Evolutionary conservation across 1,140 invertebrate genomes (phyloP), one percentile per base, ranked within the genome.

Genomic region (Zaprionus ornatus): DNA sequence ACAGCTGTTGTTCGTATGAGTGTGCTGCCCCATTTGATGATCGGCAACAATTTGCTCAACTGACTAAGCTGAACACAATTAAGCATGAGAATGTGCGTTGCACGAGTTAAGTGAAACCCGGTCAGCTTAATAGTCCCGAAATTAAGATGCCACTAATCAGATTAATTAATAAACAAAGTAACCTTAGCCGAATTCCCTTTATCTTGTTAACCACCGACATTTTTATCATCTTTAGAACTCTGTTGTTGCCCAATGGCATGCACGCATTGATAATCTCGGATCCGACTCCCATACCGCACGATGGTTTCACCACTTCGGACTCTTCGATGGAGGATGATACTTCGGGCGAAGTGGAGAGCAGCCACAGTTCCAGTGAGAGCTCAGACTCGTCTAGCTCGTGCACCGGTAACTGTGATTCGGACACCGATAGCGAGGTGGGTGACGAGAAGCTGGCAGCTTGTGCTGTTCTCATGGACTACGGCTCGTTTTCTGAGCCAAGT

Each of bases 191-290:
- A 4, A 37, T 15, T 9, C 10, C 9, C 45, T 21, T 50, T 7
- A 45, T n/a, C n/a, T 45, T 45, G n/a, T 7, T 45, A 7, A 45
- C n/a, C n/a, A 45, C n/a, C 5, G n/a, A 9, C 6, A 17, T 50
- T 12, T 23, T 13, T 21, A 50, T 23, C 3, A 21, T 37, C 25
- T 48, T 29, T n/a, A 96, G 95, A 91, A 95, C 95, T 19, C 94
- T 96, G 56, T 91, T 93, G 19, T 86, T 96, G 45, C 82, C 93
- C 63, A 96, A 96, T 94, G 96, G 95, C 5, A 91, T 96, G 63
- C 95, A 93, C 59, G 95, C 95, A 2, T 91, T 96, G 19, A 90
- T 96, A 12, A 95, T 96, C 77, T 95, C 95, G 15, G 96, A 96
- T 90, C 78, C 88, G 23, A 79, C 66, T 42, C 80, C 88, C 0